Evolutionary conservation across 2,113 vertebrate genomes (phyloP), one percentile per base, ranked within the genome.

Genomic region (Silurus asotus): DNA sequence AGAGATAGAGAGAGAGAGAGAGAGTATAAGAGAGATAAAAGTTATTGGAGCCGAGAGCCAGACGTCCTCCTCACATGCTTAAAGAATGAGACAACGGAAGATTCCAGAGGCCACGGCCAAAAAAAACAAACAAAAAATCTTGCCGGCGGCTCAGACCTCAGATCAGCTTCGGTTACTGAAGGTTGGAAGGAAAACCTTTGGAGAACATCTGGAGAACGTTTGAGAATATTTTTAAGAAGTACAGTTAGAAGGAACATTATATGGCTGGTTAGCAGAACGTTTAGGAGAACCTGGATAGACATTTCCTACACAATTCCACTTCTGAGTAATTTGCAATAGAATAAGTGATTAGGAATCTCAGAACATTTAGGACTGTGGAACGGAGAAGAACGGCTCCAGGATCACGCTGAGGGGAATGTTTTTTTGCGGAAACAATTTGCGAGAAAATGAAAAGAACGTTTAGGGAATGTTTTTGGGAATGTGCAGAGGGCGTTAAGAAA

Each of bases 41-140:
- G 85, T 87, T 85, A 85, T 23, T 74, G 88, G 83, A 90, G 88
- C 37, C 55, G 87, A 81, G 80, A 88, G 90, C 90, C 87, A 91
- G 89, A 93, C 88, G 10, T 87, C 90, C 89, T 89, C 88, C 87
- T 67, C 78, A 70, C 85, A 87, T 6, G 83, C 87, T 83, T 89
- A 83, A 90, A 87, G 87, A 90, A 91, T 92, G 91, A 94, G 92
- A 93, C 91, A 93, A 92, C 90, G 88, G 91, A 92, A 92, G 92
- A 93, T 92, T 93, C 89, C 91, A 88, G 84, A 67, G 91, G 88
- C 87, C 45, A 4, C 7, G 5, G 87, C 77, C 89, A 82, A 82
- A 86, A 78, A 64, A 17, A 55, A 15, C 8, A 19, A 8, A 59
- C 84, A 28, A 28, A 64, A 25, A 56, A 58, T 0, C 76, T 56